Conservation (phyloP, 1,140 invertebrate species). For the Spodoptera litura region DNA sequence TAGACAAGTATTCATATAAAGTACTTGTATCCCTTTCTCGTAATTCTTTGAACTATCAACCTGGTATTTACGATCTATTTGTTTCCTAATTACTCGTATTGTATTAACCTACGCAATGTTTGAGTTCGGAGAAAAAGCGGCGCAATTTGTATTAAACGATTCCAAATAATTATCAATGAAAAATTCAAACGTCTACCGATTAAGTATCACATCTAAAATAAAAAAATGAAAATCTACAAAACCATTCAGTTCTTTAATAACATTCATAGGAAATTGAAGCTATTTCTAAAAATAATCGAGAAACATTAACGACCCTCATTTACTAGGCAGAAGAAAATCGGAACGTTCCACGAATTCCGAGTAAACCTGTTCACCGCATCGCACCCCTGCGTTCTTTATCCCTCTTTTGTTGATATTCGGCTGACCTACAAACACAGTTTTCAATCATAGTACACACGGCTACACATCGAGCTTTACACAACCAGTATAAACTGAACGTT, state of each 20-base stretch:
- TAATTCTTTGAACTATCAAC: too few relatives aligned
- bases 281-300: slow-evolving; percentile 13
- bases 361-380: slow-evolving; percentile 48
- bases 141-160: neutral
- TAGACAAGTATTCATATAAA: too few relatives aligned
- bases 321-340: neutral
- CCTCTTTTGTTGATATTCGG: slow-evolving; percentile 69
- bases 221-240: neutral
- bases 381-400: slow-evolving; percentile 37
- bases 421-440: slow-evolving; percentile 81
- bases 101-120: neutral
- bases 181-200: neutral
- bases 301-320: slow-evolving; percentile 4
- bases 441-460: slow-evolving; percentile 50
- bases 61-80: neutral
- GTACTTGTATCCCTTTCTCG: too few relatives aligned
- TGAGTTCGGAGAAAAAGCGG: too few relatives aligned
- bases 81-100: neutral
- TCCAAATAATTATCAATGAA: neutral
- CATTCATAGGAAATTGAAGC: slow-evolving; percentile 20
- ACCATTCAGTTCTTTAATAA: neutral
- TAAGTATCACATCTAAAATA: neutral
- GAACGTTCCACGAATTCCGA: slow-evolving; percentile 6
- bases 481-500: too few relatives aligned
- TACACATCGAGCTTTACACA: too few relatives aligned